Percentiles rank a stretch among this genome's conserved stretches.
Conservation (phyloP, 2,797 vertebrate species). For the Notamacropus eugenii region DNA sequence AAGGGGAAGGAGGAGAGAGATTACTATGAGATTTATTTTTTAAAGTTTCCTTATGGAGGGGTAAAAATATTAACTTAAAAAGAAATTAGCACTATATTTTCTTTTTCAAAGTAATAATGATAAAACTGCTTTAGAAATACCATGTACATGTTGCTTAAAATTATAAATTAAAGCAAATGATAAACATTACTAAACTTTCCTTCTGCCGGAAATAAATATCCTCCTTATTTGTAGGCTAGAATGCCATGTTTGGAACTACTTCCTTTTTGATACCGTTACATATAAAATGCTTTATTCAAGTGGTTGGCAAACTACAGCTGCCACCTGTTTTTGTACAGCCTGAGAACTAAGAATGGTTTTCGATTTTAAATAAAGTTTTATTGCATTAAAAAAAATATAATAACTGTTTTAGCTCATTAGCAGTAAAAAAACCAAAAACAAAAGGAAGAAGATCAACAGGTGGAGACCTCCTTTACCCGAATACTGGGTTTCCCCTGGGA, state of each 20-base stretch:
- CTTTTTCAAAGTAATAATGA: constrained; percentile 38
- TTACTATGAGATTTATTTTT: neutral
- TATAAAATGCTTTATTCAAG: neutral
- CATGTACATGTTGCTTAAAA: neutral
- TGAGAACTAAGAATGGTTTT: neutral
- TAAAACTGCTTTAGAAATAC: constrained; percentile 52
- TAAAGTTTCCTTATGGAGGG: neutral
- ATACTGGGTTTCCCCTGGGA: neutral
- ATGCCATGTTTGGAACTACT: neutral
- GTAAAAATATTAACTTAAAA: constrained; percentile 25
- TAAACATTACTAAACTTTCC: constrained; percentile 12
- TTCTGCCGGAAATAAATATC: constrained; percentile 5
- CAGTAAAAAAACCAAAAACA: neutral
- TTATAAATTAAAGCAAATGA: constrained; percentile 22
- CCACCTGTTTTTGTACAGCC: neutral
- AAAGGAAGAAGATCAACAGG: neutral
- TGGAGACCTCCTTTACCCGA: neutral
- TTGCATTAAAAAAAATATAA: neutral
- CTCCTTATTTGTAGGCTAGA: neutral
- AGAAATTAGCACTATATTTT: neutral
- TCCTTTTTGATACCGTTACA: neutral
- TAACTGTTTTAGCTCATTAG: neutral
- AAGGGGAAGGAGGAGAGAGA: neutral
- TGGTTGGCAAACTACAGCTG: neutral
- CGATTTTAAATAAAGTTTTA: neutral